phyloP scores from a whole-genome alignment of 2,797 vertebrate species.

The Sebastes wilsoni region DNA sequence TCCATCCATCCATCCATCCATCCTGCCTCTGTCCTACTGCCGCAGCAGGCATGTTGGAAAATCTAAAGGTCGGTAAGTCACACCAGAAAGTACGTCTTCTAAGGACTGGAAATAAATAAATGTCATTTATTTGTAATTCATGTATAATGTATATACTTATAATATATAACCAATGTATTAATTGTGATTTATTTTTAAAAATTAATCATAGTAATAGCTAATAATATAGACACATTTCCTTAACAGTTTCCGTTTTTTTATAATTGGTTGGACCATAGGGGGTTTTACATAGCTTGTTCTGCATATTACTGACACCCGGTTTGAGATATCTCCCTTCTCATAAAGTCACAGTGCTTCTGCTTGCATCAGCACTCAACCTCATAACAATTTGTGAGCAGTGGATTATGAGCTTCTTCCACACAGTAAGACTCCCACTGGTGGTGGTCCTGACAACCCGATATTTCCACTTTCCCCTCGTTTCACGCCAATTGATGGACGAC shows the following conservation, averaged over 20 bases:
- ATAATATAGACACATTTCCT: neutral
- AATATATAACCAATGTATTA: neutral
- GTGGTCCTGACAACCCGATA: constrained; percentile 49
- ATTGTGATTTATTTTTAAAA: neutral
- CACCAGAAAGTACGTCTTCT: neutral
- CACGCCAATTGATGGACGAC: constrained; percentile 3
- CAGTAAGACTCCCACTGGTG: constrained; percentile 53
- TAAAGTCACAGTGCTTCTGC: constrained; percentile 67
- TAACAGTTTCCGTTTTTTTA: neutral
- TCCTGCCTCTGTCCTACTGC: neutral
- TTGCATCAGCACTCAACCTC: constrained; percentile 73
- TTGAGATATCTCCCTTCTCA: constrained; percentile 45
- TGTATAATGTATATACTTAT: neutral
- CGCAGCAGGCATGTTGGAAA: neutral
- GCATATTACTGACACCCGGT: constrained; percentile 53
- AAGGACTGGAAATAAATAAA: neutral
- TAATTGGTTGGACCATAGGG: neutral
- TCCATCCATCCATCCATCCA: neutral
- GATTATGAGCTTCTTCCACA: constrained; percentile 75
- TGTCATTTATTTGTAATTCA: neutral
- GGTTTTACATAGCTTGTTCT: constrained; percentile 15
- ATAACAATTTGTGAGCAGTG: constrained; percentile 79
- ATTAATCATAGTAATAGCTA: neutral
- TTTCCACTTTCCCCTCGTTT: constrained; percentile 45
- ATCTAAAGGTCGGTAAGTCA: neutral